Base-by-base conservation (phyloP, 1,140 invertebrate genomes). In the Aplysia californica region DNA sequence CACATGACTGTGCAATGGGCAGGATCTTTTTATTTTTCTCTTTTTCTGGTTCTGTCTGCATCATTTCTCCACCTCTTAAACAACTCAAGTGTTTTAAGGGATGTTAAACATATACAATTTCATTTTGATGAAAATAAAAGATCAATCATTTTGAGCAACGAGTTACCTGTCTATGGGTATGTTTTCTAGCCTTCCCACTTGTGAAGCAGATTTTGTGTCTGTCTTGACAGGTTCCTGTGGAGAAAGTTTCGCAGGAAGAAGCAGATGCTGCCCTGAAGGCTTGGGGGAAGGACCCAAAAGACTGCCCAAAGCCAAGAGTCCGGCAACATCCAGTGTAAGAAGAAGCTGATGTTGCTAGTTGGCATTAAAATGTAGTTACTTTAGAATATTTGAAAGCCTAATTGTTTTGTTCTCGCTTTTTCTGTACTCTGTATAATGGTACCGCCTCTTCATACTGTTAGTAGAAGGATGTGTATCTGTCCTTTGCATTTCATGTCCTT, bases 241-340 rank as follows among this genome's bases (percentile, higher is more conserved):
- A 70, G 56, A 77, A 56, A 39, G 41, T 73, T 20, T 33, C 56
- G n/a, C 44, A 74, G 6, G 93, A 93, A 38, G 94, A 95, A 82
- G 80, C 94, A 20, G 84, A 88, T 55, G 81, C 88, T 4, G 94
- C 93, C 1, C 89, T 91, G 68, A 89, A 91, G 21, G 88, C 90
- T 6, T 95, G 94, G 92, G 75, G 87, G 0, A 91, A 91, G 78
- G 91, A 89, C 2, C 80, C 85, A 1, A 80, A 86, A 3, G 82
- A 87, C 0, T 80, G 92, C 33, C 90, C 87, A 4, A 84, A 90
- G 79, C 85, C 89, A 4, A 90, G 91, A 2, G 78, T 88, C 29
- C 85, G 83, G 44, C 75, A 80, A 58, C 88, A 80, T 84, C 90
- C 83, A 75, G 86, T 89, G 84, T 86, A 75, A 88, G 10, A 33